Base-by-base conservation (phyloP, 2,797 vertebrate species). In the Hephaestus fuliginosus region DNA sequence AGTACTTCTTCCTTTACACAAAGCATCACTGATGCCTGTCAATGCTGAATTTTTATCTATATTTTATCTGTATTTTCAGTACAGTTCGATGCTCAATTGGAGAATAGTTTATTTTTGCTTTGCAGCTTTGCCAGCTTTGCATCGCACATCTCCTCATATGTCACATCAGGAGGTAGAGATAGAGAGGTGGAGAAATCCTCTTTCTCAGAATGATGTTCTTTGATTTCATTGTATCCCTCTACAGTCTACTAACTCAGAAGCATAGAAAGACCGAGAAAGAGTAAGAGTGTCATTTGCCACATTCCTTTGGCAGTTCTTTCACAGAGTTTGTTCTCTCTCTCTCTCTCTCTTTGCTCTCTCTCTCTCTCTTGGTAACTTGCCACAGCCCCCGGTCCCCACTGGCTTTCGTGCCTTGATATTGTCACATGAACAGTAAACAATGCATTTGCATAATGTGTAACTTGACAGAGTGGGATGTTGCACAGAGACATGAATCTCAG, bases 341-440 rank as follows among this genome's bases (percentile, higher is more conserved):
- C 62, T 72, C 53, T 33, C 51, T 33, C 61, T 8, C 60, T 46
- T 46, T 3, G 15, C 44, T 95, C 94, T 82, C 90, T 56, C 43
- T 82, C 63, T 90, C 84, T 86, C 84, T 80, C 80, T 92, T 86
- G 86, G 88, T 90, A 90, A 88, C 87, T 89, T 88, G 82, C 87
- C 83, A 78, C 83, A 85, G 77, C 74, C 80, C 80, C 61, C 13
- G 46, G 86, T 93, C 91, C 90, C 93, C 81, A 68, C 89, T 82
- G 91, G 80, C 78, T 90, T 90, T 77, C 58, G 13, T 88, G 87
- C 86, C 86, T 92, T 90, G 85, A 88, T 91, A 86, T 89, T 91
- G 90, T 94, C 90, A 88, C 85, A 92, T 80, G 82, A 93, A 92
- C 78, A 81, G 92, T 90, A 92, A 94, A 93, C 91, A 93, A 88